Conservation (phyloP, 2,797 vertebrate species). For the Synanceia verrucosa region DNA sequence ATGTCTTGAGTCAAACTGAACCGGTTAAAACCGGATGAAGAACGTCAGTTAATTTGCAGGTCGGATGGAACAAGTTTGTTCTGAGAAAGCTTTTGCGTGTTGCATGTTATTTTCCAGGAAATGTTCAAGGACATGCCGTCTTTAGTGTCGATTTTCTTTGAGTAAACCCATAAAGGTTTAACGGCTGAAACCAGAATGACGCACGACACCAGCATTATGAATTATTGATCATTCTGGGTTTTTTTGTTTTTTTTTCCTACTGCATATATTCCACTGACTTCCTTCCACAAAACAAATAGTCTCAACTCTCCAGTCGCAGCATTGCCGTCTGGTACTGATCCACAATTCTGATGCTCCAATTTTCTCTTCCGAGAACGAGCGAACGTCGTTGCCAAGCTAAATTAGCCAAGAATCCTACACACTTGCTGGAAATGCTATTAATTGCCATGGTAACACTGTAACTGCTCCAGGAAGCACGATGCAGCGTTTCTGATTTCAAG, state of each 20-base stretch:
- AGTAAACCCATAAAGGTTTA: not conserved
- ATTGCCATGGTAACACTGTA: constrained; percentile 59
- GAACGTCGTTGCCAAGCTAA: constrained; percentile 44
- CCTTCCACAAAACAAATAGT: not conserved
- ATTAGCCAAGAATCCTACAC: constrained; percentile 33
- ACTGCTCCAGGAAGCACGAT: constrained; percentile 42
- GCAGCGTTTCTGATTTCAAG: constrained; percentile 29
- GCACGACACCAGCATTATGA: not conserved
- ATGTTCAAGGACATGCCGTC: no score
- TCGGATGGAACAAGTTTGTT: not conserved
- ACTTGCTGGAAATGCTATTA: constrained; percentile 55
- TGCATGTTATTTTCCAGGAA: not conserved
- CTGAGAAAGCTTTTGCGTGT: not conserved
- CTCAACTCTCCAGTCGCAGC: not conserved
- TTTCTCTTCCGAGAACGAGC: constrained; percentile 2
- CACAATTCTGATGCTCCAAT: constrained; percentile 14
- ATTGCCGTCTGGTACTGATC: not conserved
- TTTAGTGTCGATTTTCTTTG: not conserved
- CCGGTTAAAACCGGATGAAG: not conserved
- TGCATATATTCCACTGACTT: not conserved
- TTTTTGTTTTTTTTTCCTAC: not conserved
- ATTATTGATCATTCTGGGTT: not conserved
- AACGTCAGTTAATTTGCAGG: not conserved
- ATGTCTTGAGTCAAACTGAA: not conserved
- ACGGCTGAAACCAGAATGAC: not conserved